Conservation (phyloP, 2,113 vertebrate genomes). For the Passer domesticus region DNA sequence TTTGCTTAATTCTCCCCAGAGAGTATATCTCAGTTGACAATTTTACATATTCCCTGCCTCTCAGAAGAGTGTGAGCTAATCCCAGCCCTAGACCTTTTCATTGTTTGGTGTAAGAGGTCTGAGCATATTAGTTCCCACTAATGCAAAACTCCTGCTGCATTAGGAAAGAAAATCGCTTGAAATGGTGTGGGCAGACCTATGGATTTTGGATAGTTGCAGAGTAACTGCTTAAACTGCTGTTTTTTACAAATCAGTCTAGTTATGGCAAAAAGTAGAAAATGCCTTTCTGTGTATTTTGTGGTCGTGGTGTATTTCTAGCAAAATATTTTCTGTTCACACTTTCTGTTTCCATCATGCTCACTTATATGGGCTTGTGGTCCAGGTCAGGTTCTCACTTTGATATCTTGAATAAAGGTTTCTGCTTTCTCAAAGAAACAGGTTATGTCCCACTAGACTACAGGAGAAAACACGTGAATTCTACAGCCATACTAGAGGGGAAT, state of each 20-base stretch:
- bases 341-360: neutral
- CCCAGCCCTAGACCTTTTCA: neutral
- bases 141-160: neutral
- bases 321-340: neutral
- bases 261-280: neutral
- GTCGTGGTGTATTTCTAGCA: neutral
- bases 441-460: neutral
- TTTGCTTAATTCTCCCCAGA: constrained; percentile 32
- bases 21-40: neutral
- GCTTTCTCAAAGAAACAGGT: neutral
- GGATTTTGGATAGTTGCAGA: neutral
- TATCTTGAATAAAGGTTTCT: neutral
- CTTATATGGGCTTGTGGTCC: neutral
- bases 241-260: neutral
- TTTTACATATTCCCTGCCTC: neutral
- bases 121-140: neutral
- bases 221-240: neutral
- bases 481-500: neutral
- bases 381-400: neutral
- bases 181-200: neutral
- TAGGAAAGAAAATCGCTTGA: neutral
- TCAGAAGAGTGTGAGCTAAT: neutral
- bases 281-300: neutral
- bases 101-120: neutral
- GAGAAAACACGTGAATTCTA: neutral